Percentiles rank a stretch among this genome's conserved stretches.
These are phyloP conservation scores for Nicator chloris DNA, from an alignment of 2,113 vertebrate species.

Conservation along the genomic window DNA sequence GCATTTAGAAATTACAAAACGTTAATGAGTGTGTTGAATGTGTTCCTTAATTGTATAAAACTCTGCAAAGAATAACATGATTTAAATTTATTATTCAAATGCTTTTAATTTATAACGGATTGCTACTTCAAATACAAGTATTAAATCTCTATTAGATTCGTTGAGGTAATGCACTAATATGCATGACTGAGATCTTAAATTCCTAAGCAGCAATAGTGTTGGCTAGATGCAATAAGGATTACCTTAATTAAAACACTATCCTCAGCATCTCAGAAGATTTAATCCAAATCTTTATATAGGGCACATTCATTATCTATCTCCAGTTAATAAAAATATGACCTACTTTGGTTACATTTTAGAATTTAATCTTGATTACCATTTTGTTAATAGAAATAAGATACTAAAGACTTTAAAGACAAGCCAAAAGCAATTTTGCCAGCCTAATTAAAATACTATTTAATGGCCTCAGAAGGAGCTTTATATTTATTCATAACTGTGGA, in stretches of 20 bases:
- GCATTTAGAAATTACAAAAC: constrained; percentile 22
- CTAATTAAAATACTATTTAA: constrained; percentile 75
- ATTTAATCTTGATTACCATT: constrained; percentile 79
- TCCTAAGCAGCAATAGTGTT: constrained; percentile 70
- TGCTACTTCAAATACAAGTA: constrained; percentile 73
- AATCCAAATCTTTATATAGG: constrained; percentile 72
- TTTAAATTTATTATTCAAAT: constrained; percentile 74
- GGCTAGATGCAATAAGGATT: constrained; percentile 78
- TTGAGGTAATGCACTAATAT: constrained; percentile 68
- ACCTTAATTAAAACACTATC: constrained; percentile 79
- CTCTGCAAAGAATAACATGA: constrained; percentile 64
- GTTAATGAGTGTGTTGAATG: constrained; percentile 19
- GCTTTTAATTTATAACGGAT: constrained; percentile 75
- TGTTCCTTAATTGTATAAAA: constrained; percentile 65
- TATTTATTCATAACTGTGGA: constrained; percentile 52
- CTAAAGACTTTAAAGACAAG: constrained; percentile 72
- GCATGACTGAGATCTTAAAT: constrained; percentile 72
- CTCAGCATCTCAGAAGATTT: constrained; percentile 71
- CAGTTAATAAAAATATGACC: constrained; percentile 78
- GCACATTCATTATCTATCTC: constrained; percentile 76
- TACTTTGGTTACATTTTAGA: constrained; percentile 74
- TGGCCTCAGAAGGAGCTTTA: constrained; percentile 70
- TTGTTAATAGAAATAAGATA: constrained; percentile 78
- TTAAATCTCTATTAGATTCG: constrained; percentile 76
- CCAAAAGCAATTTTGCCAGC: constrained; percentile 74